Evolutionary conservation across 23 tunicate genomes (phyloP).

Genomic region (Phallusia fumigata): DNA sequence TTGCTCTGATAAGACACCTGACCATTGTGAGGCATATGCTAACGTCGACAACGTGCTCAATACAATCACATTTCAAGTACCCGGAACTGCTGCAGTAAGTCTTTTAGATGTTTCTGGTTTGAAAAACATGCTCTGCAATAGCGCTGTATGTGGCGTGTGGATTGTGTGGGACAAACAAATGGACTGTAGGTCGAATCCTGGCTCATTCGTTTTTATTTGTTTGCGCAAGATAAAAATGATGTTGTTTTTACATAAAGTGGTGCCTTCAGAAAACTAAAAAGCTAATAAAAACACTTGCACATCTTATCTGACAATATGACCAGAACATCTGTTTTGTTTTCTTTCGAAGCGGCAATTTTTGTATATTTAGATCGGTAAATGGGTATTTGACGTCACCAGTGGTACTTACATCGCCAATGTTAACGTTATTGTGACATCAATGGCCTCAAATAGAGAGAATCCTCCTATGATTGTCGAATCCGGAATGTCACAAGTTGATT

Average conservation of each 20-base stretch:
- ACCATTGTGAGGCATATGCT: neutral
- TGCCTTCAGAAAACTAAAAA: no score
- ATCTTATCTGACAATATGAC: no score
- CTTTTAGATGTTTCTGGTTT: neutral
- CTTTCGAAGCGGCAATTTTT: neutral
- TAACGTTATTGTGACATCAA: conserved; percentile 36
- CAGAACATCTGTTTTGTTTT: no score
- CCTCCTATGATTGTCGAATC: conserved; percentile 52
- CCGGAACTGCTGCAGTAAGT: conserved; percentile 53
- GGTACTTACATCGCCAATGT: neutral
- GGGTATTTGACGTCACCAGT: conserved; percentile 29
- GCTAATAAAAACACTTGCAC: no score
- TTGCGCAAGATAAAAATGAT: no score
- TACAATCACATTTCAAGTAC: conserved; percentile 40
- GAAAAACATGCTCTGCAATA: no score
- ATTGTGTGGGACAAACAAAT: no score
- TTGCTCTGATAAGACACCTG: neutral
- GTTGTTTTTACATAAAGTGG: no score
- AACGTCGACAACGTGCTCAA: conserved; percentile 4
- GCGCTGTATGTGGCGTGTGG: no score
- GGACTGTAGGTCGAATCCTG: no score
- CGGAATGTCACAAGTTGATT: conserved; percentile 32
- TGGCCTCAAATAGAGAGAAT: conserved; percentile 36
- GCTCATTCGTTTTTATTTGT: no score
- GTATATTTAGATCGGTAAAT: conserved; percentile 33